Evolutionary conservation across 2,797 vertebrate species (phyloP).

Genomic region (Acanthurus tractus): DNA sequence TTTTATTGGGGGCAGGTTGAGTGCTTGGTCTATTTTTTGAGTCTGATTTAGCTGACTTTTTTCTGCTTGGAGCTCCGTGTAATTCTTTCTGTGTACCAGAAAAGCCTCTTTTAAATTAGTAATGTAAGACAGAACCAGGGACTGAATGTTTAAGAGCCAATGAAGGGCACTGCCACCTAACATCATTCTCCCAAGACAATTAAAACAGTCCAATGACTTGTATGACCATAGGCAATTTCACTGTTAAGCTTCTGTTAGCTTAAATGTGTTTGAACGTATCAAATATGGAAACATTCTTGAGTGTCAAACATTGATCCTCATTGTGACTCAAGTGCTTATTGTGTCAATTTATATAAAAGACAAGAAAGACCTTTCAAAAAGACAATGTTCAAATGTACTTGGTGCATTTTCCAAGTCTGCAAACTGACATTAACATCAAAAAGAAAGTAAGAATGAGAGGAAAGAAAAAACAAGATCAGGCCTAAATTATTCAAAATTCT

Average conservation of each 20-base stretch:
- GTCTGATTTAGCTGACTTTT: neutral
- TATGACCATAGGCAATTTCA: neutral
- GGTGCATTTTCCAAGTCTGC: neutral
- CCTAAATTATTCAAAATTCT: slow-evolving; percentile 15
- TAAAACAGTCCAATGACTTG: neutral
- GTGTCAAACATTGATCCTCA: too few species aligned
- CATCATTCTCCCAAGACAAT: too few species aligned
- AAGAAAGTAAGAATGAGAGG: neutral
- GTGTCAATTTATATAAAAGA: neutral
- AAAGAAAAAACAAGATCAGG: neutral
- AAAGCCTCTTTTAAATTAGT: too few species aligned
- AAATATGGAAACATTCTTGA: neutral
- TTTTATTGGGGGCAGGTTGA: too few species aligned
- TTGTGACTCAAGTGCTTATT: neutral
- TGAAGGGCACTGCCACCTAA: too few species aligned
- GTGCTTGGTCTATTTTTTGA: too few species aligned
- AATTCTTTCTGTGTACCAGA: neutral
- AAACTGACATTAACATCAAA: neutral
- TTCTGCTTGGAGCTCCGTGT: neutral
- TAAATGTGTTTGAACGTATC: neutral
- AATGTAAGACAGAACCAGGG: neutral
- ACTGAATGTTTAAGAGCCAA: slow-evolving; percentile 1
- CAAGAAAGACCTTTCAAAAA: neutral
- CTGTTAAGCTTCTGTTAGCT: neutral
- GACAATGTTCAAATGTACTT: neutral